Percentiles rank a stretch among this genome's conserved stretches.
Conservation (phyloP, 2,888 invertebrate species). For the Sarcophaga rosellei region DNA sequence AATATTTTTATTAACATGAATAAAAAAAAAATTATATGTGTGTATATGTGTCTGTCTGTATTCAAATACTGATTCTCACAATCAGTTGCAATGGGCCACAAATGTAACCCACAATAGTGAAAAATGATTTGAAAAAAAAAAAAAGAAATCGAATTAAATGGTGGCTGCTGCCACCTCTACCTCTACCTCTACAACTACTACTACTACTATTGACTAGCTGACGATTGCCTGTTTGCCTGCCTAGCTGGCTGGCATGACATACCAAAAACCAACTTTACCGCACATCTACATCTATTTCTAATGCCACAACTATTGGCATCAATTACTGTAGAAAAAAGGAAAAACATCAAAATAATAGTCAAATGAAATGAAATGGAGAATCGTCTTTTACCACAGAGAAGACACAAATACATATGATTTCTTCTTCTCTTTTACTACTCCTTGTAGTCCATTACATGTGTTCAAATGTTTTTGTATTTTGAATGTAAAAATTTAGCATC, state of each 20-base stretch:
- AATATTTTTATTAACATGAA: too few species aligned
- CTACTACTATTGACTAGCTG: too few species aligned
- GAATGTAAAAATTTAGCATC: conserved; percentile 61
- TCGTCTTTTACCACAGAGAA: not conserved
- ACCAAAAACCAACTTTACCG: not conserved
- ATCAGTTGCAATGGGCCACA: conserved; percentile 19
- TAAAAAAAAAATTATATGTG: too few species aligned
- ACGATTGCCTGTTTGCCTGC: not conserved
- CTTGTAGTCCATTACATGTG: conserved; percentile 37
- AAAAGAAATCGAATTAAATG: conserved; percentile 56
- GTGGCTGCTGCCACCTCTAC: not conserved
- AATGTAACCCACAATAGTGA: conserved; percentile 2
- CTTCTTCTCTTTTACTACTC: not conserved
- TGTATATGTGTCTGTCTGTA: not conserved
- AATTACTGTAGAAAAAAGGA: conserved; percentile 38
- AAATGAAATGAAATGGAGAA: not conserved
- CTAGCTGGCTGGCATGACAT: not conserved
- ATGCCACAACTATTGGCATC: conserved; percentile 49
- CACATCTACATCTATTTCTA: conserved; percentile 55
- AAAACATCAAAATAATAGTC: not conserved
- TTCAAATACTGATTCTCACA: conserved; percentile 44
- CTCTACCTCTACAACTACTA: not conserved
- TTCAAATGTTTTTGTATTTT: not conserved
- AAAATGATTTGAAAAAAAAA: conserved; percentile 10
- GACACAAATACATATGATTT: not conserved